These are phyloP conservation scores for Mesorhabditis sp. DNA, from an alignment of 2,888 invertebrate genomes.

Conservation along the genomic window DNA sequence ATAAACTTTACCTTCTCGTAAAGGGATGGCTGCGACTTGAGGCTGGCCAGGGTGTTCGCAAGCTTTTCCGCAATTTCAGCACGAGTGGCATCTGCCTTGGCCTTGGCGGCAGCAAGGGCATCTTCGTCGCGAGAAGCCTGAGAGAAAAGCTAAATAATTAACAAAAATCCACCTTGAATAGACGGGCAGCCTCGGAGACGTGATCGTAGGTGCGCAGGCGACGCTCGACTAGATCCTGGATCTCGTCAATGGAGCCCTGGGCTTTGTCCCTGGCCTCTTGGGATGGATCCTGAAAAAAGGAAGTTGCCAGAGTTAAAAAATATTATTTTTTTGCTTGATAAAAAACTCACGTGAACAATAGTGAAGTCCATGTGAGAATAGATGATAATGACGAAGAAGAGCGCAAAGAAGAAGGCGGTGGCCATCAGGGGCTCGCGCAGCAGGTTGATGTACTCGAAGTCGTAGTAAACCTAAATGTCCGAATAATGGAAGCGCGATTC, in stretches of 20 bases:
- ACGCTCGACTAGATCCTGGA: conserved; percentile 66
- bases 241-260: conserved; percentile 64
- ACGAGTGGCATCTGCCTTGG: conserved; percentile 59
- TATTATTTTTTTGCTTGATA: not conserved
- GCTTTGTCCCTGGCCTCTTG: conserved; percentile 63
- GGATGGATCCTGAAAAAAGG: conserved; percentile 61
- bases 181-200: conserved; percentile 67
- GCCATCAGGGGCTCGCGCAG: conserved; percentile 88
- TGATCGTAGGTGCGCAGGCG: conserved; percentile 67
- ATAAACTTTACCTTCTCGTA: not conserved
- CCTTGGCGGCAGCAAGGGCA: conserved; percentile 66
- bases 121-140: conserved; percentile 58
- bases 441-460: conserved; percentile 79
- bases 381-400: conserved; percentile 86
- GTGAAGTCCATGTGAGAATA: conserved; percentile 94
- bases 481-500: not conserved
- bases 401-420: conserved; percentile 78
- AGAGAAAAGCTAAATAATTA: not conserved
- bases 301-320: conserved; percentile 8
- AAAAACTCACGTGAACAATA: conserved; percentile 65
- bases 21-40: not conserved
- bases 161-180: conserved; percentile 62
- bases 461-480: conserved; percentile 71
- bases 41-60: conserved; percentile 60
- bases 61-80: conserved; percentile 64